phyloP scores from a whole-genome alignment of 2,797 vertebrate genomes.

The Onychomys leucogaster region DNA sequence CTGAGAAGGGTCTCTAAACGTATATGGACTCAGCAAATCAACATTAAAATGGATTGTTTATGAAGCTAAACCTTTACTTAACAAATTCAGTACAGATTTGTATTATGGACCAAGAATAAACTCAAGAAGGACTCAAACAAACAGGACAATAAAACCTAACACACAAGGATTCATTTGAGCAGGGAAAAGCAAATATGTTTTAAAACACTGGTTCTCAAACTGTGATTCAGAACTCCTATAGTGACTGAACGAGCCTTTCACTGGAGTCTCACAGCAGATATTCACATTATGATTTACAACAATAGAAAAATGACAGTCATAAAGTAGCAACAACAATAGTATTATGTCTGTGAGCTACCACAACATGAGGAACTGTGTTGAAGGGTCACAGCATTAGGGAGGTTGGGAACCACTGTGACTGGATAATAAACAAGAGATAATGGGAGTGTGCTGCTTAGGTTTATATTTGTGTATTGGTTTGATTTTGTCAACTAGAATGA shows the following conservation, averaged over 20 bases:
- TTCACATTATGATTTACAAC: not conserved
- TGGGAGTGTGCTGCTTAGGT: not conserved
- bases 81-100: not conserved
- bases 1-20: not conserved
- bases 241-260: not conserved
- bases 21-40: not conserved
- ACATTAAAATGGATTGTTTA: not conserved
- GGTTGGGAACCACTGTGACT: too few species aligned
- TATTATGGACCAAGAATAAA: not conserved
- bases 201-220: not conserved
- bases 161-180: not conserved
- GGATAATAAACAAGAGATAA: not conserved
- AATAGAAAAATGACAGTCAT: not conserved
- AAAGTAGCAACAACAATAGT: not conserved
- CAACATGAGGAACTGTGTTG: too few species aligned
- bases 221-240: not conserved
- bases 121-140: not conserved
- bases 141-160: not conserved
- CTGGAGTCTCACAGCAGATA: not conserved
- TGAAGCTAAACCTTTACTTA: not conserved
- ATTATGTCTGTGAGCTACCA: too few species aligned
- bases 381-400: too few species aligned
- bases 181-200: not conserved
- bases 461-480: not conserved
- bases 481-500: too few species aligned